Evolutionary conservation across 2,888 invertebrate genomes (phyloP), one percentile per base, ranked within the genome.

Genomic region (Clistopyga incitator): DNA sequence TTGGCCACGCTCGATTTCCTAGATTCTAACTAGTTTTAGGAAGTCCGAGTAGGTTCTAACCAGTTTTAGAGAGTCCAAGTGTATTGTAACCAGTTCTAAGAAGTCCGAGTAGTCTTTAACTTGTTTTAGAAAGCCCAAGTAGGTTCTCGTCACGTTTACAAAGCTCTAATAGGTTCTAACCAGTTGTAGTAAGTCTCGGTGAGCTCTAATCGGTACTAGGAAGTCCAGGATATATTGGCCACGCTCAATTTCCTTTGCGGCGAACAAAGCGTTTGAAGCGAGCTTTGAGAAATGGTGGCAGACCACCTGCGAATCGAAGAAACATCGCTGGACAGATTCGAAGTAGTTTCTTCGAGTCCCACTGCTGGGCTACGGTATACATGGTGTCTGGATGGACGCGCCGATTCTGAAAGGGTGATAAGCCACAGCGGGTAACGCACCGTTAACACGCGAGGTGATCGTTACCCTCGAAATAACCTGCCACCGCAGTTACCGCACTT

Each of bases 361-460:
- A 56, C 13, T 25, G 3, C n/a, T 18, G 20, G 20, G 25, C 54
- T 23, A 13, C 38, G 45, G n/a, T 15, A 20, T 54, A 15, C 11
- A 18, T 18, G n/a, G 23, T 20, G 64, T 80, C 68, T 65, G 61
- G 61, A 56, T 65, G 45, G 52, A 67, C 38, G 56, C 65, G 68
- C 59, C 65, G 81, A 81, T 85, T 68, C 47, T 64, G 45, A 23
- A 75, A 65, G 54, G 34, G 50, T 42, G 84, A 82, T 86, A 84
- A 81, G 64, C 56, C 77, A 50, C 56, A 76, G 23, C 38, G 75
- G 77, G 70, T 74, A 79, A 85, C 70, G 82, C 74, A 79, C 65
- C 52, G 34, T 61, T 67, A 59, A 78, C 87, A 87, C 86, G 87
- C 86, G 75, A 87, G 34, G 72, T 74, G 74, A 86, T 86, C 86